Conservation (phyloP, 2,888 invertebrate species). For the Ophion obscuratus region DNA sequence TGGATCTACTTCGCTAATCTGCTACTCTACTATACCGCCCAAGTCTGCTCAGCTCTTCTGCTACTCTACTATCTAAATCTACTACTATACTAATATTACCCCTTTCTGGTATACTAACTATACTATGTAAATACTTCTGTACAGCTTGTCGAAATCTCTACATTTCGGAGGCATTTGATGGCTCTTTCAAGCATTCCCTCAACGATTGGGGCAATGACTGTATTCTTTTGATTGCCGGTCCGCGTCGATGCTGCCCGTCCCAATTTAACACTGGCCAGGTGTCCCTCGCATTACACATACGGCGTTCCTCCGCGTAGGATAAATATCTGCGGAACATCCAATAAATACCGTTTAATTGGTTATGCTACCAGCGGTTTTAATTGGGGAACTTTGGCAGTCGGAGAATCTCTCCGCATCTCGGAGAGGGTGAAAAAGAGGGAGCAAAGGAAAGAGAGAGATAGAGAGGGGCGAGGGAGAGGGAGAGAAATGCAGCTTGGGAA, state of each 20-base stretch:
- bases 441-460: background rate
- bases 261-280: constrained; percentile 62
- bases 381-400: constrained; percentile 47
- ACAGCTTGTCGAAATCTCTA: background rate
- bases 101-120: background rate
- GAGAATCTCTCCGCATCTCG: constrained; percentile 28
- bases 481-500: background rate
- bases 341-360: constrained; percentile 65
- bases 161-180: background rate
- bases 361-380: constrained; percentile 49
- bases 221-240: constrained; percentile 38
- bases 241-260: constrained; percentile 27
- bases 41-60: background rate
- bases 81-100: background rate
- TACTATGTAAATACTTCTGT: background rate
- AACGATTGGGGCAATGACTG: background rate
- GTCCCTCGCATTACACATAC: constrained; percentile 40
- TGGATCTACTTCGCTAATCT: background rate
- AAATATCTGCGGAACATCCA: constrained; percentile 47
- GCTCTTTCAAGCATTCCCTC: background rate
- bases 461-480: background rate
- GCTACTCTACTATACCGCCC: background rate
- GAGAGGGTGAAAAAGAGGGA: background rate
- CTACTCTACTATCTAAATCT: background rate
- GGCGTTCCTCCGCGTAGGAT: constrained; percentile 32